Evolutionary conservation across 2,113 vertebrate genomes (phyloP), one percentile per base, ranked within the genome.

Genomic region (Tympanuchus pallidicinctus): DNA sequence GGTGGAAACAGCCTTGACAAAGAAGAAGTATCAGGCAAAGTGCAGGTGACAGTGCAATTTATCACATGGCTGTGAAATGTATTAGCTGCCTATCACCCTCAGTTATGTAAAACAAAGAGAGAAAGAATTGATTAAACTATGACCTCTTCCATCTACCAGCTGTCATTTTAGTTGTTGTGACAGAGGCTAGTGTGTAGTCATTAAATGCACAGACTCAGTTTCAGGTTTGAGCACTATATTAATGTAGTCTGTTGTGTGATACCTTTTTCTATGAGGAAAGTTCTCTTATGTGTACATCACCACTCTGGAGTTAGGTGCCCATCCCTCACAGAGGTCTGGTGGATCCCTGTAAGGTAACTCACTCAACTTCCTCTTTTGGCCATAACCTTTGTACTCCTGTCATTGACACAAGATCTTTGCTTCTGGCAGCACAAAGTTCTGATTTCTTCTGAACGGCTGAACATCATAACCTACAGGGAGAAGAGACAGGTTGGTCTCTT

Each of bases 101-200:
- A 83, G 91, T 96, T 96, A 97, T 95, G 94, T 95, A 95, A 94
- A 95, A 93, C 88, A 92, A 91, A 94, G 92, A 88, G 70, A 91
- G 60, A 79, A 80, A 86, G 70, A 95, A 95, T 89, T 93, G 94
- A 96, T 95, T 96, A 94, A 95, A 95, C 93, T 91, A 69, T 83
- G 96, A 94, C 93, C 91, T 91, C 88, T 89, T 95, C 63, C 79
- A 91, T 95, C 90, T 95, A 88, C 88, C 38, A 17, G 74, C 83
- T 96, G 94, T 97, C 96, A 94, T 91, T 96, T 94, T 82, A 78
- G 86, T 91, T 91, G 63, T 89, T 88, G 82, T 92, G 90, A 88
- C 67, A 94, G 79, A 59, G 66, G 73, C 83, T 81, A 40, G 85
- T 90, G 61, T 92, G 88, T 92, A 60, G 79, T 94, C 90, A 34